phyloP scores from a whole-genome alignment of 2,888 invertebrate genomes.

The Thereva unica region DNA sequence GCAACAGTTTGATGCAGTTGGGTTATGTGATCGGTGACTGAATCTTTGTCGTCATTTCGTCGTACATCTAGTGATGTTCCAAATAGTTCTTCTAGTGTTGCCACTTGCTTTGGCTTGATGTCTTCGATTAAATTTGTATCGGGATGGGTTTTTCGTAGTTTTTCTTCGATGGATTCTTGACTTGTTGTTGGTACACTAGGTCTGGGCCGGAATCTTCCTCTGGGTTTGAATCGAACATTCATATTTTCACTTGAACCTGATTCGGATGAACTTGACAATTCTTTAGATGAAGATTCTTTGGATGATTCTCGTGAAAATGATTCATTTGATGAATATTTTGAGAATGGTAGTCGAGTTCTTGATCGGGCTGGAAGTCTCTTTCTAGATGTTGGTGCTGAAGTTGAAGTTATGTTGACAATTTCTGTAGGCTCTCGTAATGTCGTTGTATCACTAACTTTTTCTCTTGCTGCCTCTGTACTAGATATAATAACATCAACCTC shows the following conservation, averaged over 20 bases:
- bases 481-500: too few relatives aligned
- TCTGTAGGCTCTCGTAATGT: slow-evolving; percentile 20
- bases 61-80: slow-evolving; percentile 34
- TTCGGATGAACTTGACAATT: too few relatives aligned
- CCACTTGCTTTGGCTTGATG: slow-evolving; percentile 43
- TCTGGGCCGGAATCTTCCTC: neutral
- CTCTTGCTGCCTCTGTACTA: too few relatives aligned
- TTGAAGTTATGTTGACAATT: neutral
- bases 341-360: neutral
- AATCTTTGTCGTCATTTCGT: slow-evolving; percentile 43
- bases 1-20: slow-evolving; percentile 41
- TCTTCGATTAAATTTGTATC: slow-evolving; percentile 50
- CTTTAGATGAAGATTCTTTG: too few relatives aligned
- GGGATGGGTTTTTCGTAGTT: slow-evolving; percentile 46
- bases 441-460: neutral
- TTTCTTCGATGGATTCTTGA: slow-evolving; percentile 58
- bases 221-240: neutral
- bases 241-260: slow-evolving; percentile 1
- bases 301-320: slow-evolving; percentile 52
- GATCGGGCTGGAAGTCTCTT: slow-evolving; percentile 10
- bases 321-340: slow-evolving; percentile 47
- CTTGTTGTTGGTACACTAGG: slow-evolving; percentile 47
- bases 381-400: slow-evolving; percentile 1
- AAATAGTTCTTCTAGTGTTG: slow-evolving; percentile 45
- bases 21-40: slow-evolving; percentile 45